These are phyloP conservation scores for Lasioglossum leucozonium DNA, from an alignment of 2,888 invertebrate genomes.

Conservation along the genomic window DNA sequence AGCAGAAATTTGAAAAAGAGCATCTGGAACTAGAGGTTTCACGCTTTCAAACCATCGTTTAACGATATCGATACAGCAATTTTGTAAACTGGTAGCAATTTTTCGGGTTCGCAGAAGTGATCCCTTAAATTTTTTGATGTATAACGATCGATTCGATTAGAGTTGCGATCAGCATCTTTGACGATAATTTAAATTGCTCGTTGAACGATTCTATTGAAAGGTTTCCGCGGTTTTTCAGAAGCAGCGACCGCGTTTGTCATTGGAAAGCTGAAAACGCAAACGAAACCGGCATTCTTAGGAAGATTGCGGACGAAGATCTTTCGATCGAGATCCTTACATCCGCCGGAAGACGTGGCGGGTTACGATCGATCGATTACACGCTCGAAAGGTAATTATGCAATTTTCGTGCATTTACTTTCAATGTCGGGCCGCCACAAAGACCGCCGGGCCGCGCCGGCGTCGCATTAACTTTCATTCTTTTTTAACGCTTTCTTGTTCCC, in stretches of 20 bases:
- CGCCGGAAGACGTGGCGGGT: not conserved
- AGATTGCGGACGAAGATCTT: not conserved
- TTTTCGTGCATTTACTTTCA: conserved; percentile 46
- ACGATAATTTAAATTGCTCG: no score
- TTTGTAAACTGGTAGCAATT: no score
- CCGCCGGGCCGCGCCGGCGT: not conserved
- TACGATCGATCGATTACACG: not conserved
- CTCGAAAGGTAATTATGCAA: conserved; percentile 36
- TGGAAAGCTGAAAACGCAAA: not conserved
- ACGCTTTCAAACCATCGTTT: no score
- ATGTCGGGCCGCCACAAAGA: conserved; percentile 24
- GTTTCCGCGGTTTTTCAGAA: not conserved
- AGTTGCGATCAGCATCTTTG: no score
- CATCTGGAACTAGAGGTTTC: no score
- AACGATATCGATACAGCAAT: no score
- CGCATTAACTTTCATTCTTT: conserved; percentile 53
- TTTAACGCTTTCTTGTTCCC: conserved; percentile 52
- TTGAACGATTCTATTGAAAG: not conserved
- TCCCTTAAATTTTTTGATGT: no score
- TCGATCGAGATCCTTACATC: not conserved
- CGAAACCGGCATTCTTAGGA: no score
- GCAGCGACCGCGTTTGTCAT: not conserved
- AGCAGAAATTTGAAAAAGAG: no score
- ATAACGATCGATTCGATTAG: no score
- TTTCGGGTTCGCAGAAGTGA: no score